Evolutionary conservation across 1,140 invertebrate genomes (phyloP).

Genomic region (Mizuhopecten yessoensis): DNA sequence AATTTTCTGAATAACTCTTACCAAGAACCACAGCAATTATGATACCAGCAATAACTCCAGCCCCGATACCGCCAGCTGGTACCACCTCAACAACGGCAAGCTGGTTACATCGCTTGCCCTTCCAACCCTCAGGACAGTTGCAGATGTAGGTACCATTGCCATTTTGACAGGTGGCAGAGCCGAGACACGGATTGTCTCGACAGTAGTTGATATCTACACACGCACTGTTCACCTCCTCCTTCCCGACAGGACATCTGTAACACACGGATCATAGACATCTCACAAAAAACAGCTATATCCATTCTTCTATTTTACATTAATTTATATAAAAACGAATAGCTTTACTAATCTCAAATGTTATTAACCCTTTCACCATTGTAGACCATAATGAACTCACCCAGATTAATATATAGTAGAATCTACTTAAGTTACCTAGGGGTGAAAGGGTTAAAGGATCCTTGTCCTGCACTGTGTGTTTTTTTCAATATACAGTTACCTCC

Average conservation of each 20-base stretch:
- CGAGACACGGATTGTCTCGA: conserved; percentile 76
- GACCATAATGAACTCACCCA: no score
- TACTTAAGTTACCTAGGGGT: no score
- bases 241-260: conserved; percentile 66
- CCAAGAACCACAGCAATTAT: conserved; percentile 73
- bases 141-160: conserved; percentile 60
- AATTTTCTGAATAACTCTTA: background rate
- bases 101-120: conserved; percentile 94
- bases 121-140: conserved; percentile 91
- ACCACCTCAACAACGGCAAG: conserved; percentile 43
- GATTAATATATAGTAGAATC: no score
- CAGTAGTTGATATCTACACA: conserved; percentile 59
- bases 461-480: no score
- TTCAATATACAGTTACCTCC: no score
- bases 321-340: no score
- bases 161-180: conserved; percentile 61
- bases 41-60: conserved; percentile 70
- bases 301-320: no score
- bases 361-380: no score
- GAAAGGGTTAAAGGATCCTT: no score
- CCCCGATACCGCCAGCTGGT: conserved; percentile 55
- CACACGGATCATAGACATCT: no score
- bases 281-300: no score
- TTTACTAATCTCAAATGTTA: no score
- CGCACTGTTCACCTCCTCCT: background rate